These are phyloP conservation scores for Plodia interpunctella DNA, from an alignment of 1,140 invertebrate species.

Conservation along the genomic window DNA sequence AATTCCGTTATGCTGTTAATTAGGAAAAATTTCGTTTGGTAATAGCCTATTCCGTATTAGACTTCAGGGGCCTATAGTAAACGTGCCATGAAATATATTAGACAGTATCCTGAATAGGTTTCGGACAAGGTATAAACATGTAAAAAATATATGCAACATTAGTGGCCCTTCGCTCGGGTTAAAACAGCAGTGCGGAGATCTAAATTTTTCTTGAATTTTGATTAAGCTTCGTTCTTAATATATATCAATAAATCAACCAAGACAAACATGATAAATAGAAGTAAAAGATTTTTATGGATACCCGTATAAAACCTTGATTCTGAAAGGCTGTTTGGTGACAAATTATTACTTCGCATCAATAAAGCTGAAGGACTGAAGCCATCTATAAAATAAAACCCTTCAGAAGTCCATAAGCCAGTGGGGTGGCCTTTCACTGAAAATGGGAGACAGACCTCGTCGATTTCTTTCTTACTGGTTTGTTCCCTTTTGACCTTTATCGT, in stretches of 20 bases:
- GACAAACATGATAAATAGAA: not conserved
- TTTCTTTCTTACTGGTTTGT: constrained; percentile 56
- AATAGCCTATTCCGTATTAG: not conserved
- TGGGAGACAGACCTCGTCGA: constrained; percentile 49
- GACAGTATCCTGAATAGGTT: no score
- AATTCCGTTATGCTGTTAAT: constrained; percentile 40
- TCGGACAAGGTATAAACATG: no score
- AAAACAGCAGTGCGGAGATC: no score
- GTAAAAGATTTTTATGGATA: not conserved
- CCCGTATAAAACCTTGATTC: not conserved
- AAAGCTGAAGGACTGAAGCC: constrained; percentile 36
- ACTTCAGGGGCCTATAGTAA: no score
- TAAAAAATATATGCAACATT: no score
- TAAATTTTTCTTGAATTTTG: no score
- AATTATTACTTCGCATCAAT: constrained; percentile 30
- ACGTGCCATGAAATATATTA: no score
- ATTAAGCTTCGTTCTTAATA: no score
- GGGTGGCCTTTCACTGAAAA: constrained; percentile 45
- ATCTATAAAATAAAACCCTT: constrained; percentile 44
- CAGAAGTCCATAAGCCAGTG: constrained; percentile 42
- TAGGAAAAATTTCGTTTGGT: constrained; percentile 36
- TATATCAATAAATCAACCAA: no score
- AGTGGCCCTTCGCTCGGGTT: no score
- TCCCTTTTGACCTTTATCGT: not conserved
- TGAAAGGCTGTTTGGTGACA: constrained; percentile 9